Evolutionary conservation across 2,113 vertebrate genomes (phyloP).

Genomic region (Dromas ardeola): DNA sequence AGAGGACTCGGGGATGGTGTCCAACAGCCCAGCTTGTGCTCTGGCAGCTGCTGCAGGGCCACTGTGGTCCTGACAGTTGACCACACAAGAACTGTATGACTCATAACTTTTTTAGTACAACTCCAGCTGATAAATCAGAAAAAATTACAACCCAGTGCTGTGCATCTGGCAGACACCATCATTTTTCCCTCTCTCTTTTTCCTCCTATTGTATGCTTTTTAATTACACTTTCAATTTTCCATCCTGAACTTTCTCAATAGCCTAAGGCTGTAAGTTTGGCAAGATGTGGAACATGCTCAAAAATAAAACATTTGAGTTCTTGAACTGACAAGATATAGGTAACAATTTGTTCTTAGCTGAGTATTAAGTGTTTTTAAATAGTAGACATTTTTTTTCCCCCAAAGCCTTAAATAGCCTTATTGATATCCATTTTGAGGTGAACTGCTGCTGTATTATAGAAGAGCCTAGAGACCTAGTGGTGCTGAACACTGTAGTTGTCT

Average conservation of each 20-base stretch:
- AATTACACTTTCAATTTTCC: background rate
- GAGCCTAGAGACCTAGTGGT: background rate
- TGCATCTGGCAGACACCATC: background rate
- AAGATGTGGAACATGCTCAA: background rate
- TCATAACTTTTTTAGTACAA: background rate
- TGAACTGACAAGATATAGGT: background rate
- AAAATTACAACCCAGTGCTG: background rate
- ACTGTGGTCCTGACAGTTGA: background rate
- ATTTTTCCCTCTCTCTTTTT: background rate
- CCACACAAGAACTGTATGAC: background rate
- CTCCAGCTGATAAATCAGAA: background rate
- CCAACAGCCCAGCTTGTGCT: background rate
- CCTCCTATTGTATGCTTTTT: background rate
- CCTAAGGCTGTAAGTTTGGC: background rate
- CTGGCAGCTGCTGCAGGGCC: background rate
- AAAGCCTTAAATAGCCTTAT: background rate
- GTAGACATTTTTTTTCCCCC: background rate
- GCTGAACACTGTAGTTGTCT: background rate
- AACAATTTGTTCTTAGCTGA: background rate
- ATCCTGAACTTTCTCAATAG: background rate
- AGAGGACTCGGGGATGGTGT: rapidly evolving
- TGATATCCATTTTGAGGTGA: background rate
- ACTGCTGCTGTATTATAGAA: background rate
- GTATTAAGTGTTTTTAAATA: background rate
- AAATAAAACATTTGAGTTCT: background rate